These are phyloP conservation scores for Nerophis lumbriciformis DNA, from an alignment of 2,113 vertebrate species.

Conservation along the genomic window DNA sequence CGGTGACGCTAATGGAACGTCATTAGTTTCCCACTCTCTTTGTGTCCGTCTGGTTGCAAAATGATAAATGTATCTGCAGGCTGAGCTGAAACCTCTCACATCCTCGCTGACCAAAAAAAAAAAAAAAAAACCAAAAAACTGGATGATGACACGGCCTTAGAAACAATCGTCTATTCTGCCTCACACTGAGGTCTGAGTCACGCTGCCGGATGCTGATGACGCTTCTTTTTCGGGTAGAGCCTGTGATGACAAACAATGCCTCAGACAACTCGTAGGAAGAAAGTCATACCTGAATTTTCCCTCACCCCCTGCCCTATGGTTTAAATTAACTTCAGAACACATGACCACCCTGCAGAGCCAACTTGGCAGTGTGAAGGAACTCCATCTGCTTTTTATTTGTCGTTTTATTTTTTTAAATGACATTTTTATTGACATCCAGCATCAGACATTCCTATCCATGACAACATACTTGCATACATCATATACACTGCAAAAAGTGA, in stretches of 20 bases:
- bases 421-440: slow-evolving; percentile 19
- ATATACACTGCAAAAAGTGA: too few relatives aligned
- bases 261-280: slow-evolving; percentile 13
- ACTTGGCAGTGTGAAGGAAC: slow-evolving; percentile 41
- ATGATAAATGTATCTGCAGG: slow-evolving; percentile 37
- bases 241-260: slow-evolving; percentile 49
- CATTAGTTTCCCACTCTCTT: slow-evolving; percentile 40
- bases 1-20: slow-evolving; percentile 41
- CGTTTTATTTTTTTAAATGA: too few relatives aligned
- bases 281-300: slow-evolving; percentile 24
- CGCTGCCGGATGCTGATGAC: slow-evolving; percentile 36
- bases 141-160: slow-evolving; percentile 39
- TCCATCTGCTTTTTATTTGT: slow-evolving; percentile 8
- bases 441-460: too few relatives aligned
- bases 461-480: background rate
- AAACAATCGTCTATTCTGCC: slow-evolving; percentile 18
- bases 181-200: slow-evolving; percentile 42
- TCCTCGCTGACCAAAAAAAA: background rate
- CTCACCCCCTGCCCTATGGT: background rate
- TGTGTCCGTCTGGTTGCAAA: slow-evolving; percentile 26
- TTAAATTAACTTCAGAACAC: slow-evolving; percentile 32
- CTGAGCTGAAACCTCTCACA: slow-evolving; percentile 39
- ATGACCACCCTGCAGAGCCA: slow-evolving; percentile 36
- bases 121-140: slow-evolving; percentile 8
- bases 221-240: slow-evolving; percentile 41